Conservation (phyloP, 2,113 vertebrate genomes). For the Globicephala melas region DNA sequence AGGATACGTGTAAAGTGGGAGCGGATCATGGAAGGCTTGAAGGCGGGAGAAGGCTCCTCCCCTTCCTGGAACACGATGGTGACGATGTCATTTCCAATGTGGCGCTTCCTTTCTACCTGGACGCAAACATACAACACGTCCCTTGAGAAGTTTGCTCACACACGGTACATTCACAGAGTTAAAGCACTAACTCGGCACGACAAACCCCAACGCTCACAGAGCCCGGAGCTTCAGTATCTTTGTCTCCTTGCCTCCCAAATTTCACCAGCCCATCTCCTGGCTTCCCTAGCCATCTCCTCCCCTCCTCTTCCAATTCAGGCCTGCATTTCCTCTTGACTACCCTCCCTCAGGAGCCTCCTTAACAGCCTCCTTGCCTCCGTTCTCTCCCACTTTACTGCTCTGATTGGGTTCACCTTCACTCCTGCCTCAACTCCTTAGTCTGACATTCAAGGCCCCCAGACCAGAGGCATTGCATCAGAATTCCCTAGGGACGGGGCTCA, state of each 20-base stretch:
- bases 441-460: not conserved
- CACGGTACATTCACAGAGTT: not conserved
- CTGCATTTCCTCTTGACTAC: not conserved
- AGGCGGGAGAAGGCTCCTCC: slow-evolving; percentile 92
- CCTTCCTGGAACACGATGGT: slow-evolving; percentile 99
- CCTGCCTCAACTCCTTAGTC: not conserved
- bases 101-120: slow-evolving; percentile 98
- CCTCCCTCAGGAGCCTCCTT: not conserved
- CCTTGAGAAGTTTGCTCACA: slow-evolving; percentile 6
- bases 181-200: accelerated
- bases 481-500: not conserved
- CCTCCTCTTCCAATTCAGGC: not conserved
- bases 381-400: not conserved
- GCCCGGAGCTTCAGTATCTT: accelerated
- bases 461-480: not conserved
- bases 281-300: accelerated
- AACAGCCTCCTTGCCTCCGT: not conserved
- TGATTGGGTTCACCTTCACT: accelerated
- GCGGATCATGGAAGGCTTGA: slow-evolving; percentile 99
- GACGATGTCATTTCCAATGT: slow-evolving; percentile 98
- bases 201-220: accelerated
- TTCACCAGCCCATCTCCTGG: not conserved
- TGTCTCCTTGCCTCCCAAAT: not conserved
- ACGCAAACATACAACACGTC: slow-evolving; percentile 7
- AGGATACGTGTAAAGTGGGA: slow-evolving; percentile 99